phyloP scores from a whole-genome alignment of 1,140 invertebrate species.

The Heterodera carotae region DNA sequence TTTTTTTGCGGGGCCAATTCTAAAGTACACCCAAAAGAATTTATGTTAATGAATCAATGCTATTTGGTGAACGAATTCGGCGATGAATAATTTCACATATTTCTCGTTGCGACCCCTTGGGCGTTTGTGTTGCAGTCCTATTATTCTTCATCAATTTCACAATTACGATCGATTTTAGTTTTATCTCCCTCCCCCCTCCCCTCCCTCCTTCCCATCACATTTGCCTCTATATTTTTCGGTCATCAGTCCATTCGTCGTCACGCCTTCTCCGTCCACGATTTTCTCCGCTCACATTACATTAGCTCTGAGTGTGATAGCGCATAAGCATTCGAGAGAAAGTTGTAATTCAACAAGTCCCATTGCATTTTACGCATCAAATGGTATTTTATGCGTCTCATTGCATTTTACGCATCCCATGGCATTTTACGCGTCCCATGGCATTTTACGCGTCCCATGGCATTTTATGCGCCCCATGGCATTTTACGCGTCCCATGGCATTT shows the following conservation, averaged over 20 bases:
- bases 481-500: no score
- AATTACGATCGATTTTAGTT: background rate
- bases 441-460: no score
- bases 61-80: background rate
- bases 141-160: background rate
- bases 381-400: no score
- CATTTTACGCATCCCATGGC: no score
- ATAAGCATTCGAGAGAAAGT: background rate
- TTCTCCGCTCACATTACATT: background rate
- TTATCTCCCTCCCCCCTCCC: background rate
- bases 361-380: no score
- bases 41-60: background rate
- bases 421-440: no score
- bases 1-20: no score
- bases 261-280: background rate
- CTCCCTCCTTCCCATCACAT: background rate
- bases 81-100: slow-evolving; percentile 1
- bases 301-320: background rate
- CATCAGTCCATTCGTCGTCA: background rate
- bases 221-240: background rate
- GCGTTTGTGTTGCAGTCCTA: background rate
- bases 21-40: no score
- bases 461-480: no score
- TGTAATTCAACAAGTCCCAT: no score
- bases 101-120: background rate